Percentiles rank a stretch among this genome's conserved stretches.
phyloP scores from a whole-genome alignment of 2,797 vertebrate genomes.

The Rhinella marina region DNA sequence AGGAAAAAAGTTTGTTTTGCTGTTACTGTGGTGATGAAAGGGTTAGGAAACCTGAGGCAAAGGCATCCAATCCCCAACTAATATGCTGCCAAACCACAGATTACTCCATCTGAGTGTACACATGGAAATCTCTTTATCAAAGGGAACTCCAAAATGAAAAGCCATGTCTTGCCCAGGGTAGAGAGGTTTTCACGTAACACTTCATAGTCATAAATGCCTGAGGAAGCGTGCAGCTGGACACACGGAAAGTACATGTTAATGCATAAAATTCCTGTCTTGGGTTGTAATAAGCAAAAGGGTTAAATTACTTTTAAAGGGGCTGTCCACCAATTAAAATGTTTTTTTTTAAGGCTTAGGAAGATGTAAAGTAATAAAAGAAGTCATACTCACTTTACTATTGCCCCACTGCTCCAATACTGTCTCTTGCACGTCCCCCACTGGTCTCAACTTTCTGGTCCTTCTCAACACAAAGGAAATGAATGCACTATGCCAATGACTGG shows the following conservation, averaged over 20 bases:
- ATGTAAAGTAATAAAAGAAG: too few relatives aligned
- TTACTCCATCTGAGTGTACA: conserved; percentile 43
- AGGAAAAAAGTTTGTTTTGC: neutral
- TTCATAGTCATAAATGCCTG: conserved; percentile 28
- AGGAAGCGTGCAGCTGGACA: conserved; percentile 18
- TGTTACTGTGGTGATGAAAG: neutral
- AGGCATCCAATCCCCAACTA: conserved; percentile 37
- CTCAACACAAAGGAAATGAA: too few relatives aligned
- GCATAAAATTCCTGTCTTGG: neutral
- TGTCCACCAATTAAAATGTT: too few relatives aligned
- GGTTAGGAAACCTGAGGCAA: conserved; percentile 24
- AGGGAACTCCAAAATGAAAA: conserved; percentile 44
- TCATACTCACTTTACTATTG: too few relatives aligned
- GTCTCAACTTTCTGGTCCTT: too few relatives aligned
- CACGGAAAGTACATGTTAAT: conserved; percentile 18
- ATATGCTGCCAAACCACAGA: conserved; percentile 36
- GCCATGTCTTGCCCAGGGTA: conserved; percentile 17
- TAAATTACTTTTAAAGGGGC: neutral
- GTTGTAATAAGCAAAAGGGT: neutral
- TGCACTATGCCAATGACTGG: too few relatives aligned
- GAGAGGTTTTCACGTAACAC: conserved; percentile 11
- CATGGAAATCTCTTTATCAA: conserved; percentile 48
- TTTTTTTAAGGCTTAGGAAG: too few relatives aligned
- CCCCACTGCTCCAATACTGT: too few relatives aligned
- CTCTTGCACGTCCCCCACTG: too few relatives aligned